Percentiles rank a stretch among this genome's conserved stretches.
Conservation (phyloP, 2,888 invertebrate genomes). For the Carterocephalus palaemon region DNA sequence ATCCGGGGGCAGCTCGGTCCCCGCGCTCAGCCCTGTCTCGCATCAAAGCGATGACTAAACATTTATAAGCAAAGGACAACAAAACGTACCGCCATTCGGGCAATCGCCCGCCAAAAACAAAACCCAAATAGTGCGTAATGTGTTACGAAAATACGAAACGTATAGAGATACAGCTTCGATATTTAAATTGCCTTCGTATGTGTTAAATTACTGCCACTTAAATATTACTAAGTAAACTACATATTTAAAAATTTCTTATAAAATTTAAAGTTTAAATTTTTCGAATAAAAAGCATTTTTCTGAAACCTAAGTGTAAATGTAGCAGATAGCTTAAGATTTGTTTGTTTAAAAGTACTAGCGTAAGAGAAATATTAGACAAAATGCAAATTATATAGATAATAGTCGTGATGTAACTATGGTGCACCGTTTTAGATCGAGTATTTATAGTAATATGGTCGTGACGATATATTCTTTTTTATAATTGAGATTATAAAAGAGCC, state of each 20-base stretch:
- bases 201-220: slow-evolving; percentile 30
- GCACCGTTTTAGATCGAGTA: slow-evolving; percentile 67
- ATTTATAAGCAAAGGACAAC: slow-evolving; percentile 31
- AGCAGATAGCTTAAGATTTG: slow-evolving; percentile 49
- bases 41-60: slow-evolving; percentile 75
- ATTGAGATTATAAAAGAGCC: slow-evolving; percentile 39
- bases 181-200: slow-evolving; percentile 23
- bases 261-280: slow-evolving; percentile 34
- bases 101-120: slow-evolving; percentile 7
- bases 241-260: slow-evolving; percentile 25
- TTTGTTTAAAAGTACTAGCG: slow-evolving; percentile 55
- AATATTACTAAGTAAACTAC: slow-evolving; percentile 12
- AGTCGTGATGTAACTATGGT: slow-evolving; percentile 66
- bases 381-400: slow-evolving; percentile 56
- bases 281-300: slow-evolving; percentile 36
- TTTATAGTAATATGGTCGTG: slow-evolving; percentile 43
- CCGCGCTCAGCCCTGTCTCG: slow-evolving; percentile 75
- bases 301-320: slow-evolving; percentile 52
- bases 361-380: slow-evolving; percentile 47
- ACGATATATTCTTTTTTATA: slow-evolving; percentile 43
- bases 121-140: slow-evolving; percentile 24
- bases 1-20: slow-evolving; percentile 74
- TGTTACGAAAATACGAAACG: slow-evolving; percentile 13
- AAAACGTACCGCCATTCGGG: slow-evolving; percentile 29
- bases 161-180: slow-evolving; percentile 21